Percentiles rank a stretch among this genome's conserved stretches.
These are phyloP conservation scores for Neodiprion fabricii DNA, from an alignment of 1,140 invertebrate species.

Conservation along the genomic window DNA sequence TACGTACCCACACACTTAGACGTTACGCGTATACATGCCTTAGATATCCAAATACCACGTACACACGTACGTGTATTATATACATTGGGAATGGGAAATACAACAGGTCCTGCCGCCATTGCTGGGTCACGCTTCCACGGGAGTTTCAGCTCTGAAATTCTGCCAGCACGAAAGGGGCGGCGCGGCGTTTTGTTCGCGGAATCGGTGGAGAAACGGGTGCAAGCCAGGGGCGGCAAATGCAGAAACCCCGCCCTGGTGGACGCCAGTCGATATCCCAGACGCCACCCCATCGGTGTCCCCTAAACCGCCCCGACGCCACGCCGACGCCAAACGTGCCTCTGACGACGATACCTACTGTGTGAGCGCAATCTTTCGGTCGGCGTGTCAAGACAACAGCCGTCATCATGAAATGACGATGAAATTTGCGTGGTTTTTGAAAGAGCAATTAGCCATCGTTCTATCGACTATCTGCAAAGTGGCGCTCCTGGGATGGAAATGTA, in stretches of 20 bases:
- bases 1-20: too few relatives aligned
- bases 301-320: conserved; percentile 1
- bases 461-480: too few relatives aligned
- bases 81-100: conserved; percentile 51
- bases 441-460: too few relatives aligned
- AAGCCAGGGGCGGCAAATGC: neutral
- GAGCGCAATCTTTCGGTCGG: too few relatives aligned
- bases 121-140: conserved; percentile 55
- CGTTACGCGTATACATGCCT: too few relatives aligned
- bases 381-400: too few relatives aligned
- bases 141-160: conserved; percentile 45
- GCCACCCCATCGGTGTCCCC: neutral
- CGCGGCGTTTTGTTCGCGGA: neutral
- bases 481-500: too few relatives aligned
- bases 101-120: conserved; percentile 62
- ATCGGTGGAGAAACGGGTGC: neutral
- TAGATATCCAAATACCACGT: too few relatives aligned
- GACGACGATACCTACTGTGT: too few relatives aligned
- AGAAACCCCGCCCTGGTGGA: neutral
- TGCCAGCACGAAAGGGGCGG: neutral
- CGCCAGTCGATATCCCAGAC: conserved; percentile 1
- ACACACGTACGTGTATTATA: too few relatives aligned
- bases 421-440: too few relatives aligned
- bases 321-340: neutral
- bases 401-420: too few relatives aligned